Evolutionary conservation across 2,113 vertebrate species (phyloP).

Genomic region (Equus quagga): DNA sequence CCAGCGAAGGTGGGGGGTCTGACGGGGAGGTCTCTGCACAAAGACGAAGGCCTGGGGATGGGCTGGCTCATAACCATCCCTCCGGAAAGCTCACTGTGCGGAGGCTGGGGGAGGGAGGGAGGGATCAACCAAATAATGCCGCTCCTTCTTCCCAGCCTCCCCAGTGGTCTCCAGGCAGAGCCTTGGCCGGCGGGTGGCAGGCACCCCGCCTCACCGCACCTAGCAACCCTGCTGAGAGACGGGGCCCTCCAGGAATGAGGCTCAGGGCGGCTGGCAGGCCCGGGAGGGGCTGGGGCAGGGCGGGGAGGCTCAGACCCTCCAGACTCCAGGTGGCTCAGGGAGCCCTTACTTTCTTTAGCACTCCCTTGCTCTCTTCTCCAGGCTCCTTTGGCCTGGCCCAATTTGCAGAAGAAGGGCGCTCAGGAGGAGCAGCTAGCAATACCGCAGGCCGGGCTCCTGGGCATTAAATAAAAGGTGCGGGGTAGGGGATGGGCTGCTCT

Average conservation of each 20-base stretch:
- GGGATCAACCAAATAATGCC: conserved; percentile 76
- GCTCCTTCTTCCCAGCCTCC: conserved; percentile 82
- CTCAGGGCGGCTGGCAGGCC: conserved; percentile 7
- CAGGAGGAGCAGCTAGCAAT: background rate
- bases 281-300: background rate
- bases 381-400: background rate
- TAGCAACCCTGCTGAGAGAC: conserved; percentile 83
- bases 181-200: conserved; percentile 53
- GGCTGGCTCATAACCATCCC: conserved; percentile 84
- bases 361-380: background rate
- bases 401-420: background rate
- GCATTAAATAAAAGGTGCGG: background rate
- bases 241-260: conserved; percentile 60
- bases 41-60: conserved; percentile 83
- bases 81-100: conserved; percentile 87
- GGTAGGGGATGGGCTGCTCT: background rate
- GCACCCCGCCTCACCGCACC: conserved; percentile 75
- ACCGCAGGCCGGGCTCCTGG: background rate
- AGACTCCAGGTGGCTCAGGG: background rate
- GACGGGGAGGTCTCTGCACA: conserved; percentile 77
- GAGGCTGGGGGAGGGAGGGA: conserved; percentile 72
- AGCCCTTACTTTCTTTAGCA: background rate
- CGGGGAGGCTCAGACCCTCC: background rate
- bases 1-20: conserved; percentile 78
- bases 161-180: conserved; percentile 79